These are phyloP conservation scores for Paratrypauchen microcephalus DNA, from an alignment of 2,797 vertebrate species.

Conservation along the genomic window DNA sequence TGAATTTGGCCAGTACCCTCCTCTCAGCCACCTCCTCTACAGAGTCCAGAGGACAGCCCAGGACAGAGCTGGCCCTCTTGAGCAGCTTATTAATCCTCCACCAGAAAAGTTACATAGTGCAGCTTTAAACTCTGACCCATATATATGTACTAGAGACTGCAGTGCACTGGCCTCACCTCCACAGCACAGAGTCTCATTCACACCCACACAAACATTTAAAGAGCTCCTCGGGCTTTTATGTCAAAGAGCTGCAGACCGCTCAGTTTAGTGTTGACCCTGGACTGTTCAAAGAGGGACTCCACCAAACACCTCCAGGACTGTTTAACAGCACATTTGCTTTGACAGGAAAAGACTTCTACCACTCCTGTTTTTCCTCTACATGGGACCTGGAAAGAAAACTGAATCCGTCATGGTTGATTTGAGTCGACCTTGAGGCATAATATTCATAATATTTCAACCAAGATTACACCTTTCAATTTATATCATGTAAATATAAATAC, in stretches of 20 bases:
- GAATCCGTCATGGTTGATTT: not conserved
- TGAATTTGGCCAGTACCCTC: too few relatives aligned
- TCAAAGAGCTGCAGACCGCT: not conserved
- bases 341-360: conserved; percentile 43
- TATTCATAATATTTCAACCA: not conserved
- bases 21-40: too few relatives aligned
- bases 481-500: too few relatives aligned
- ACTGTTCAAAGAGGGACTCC: conserved; percentile 25
- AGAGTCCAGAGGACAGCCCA: too few relatives aligned
- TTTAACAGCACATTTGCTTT: conserved; percentile 22
- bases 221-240: conserved; percentile 11
- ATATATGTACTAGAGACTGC: not conserved
- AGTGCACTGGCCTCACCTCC: conserved; percentile 41
- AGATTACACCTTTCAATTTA: too few relatives aligned
- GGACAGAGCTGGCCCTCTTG: too few relatives aligned
- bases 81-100: too few relatives aligned
- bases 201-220: conserved; percentile 20
- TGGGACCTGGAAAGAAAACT: conserved; percentile 52
- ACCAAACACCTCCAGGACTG: conserved; percentile 37
- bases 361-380: conserved; percentile 50
- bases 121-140: not conserved
- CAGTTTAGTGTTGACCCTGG: conserved; percentile 51
- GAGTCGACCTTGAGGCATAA: conserved; percentile 6
- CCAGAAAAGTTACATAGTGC: too few relatives aligned
- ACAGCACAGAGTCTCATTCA: conserved; percentile 42